Evolutionary conservation across 1,140 invertebrate genomes (phyloP).

Genomic region (Aphelinus certus): DNA sequence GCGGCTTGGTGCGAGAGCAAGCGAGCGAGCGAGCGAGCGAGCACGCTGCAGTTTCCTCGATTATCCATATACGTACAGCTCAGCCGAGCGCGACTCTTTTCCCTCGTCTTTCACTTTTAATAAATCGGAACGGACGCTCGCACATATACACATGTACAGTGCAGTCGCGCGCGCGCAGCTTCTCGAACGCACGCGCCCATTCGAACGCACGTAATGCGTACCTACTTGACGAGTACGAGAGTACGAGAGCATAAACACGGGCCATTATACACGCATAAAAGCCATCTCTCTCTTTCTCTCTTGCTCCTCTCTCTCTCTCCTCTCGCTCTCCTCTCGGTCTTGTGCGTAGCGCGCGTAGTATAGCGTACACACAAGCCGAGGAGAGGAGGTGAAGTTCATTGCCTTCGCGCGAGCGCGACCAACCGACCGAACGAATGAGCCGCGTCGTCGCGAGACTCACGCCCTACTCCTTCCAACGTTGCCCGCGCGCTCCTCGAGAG

Average conservation of each 20-base stretch:
- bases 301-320: constrained; percentile 12
- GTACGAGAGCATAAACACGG: constrained; percentile 59
- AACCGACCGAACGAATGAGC: constrained; percentile 38
- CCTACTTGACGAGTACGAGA: constrained; percentile 48
- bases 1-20: not conserved
- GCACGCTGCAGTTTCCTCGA: constrained; percentile 26
- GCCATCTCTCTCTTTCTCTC: constrained; percentile 47
- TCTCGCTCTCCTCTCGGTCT: constrained; percentile 43
- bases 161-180: not conserved
- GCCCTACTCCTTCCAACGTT: too few relatives aligned
- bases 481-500: too few relatives aligned
- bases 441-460: not conserved
- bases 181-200: constrained; percentile 8
- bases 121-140: constrained; percentile 32
- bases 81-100: constrained; percentile 8
- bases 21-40: not conserved
- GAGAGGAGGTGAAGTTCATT: constrained; percentile 66
- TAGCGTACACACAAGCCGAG: constrained; percentile 31
- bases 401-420: constrained; percentile 54
- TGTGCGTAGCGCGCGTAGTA: constrained; percentile 1
- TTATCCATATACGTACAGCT: constrained; percentile 25
- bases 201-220: constrained; percentile 38
- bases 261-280: constrained; percentile 64
- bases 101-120: constrained; percentile 38
- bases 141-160: not conserved